Evolutionary conservation across 2,888 invertebrate species (phyloP).

Genomic region (Pegoplata infirma): DNA sequence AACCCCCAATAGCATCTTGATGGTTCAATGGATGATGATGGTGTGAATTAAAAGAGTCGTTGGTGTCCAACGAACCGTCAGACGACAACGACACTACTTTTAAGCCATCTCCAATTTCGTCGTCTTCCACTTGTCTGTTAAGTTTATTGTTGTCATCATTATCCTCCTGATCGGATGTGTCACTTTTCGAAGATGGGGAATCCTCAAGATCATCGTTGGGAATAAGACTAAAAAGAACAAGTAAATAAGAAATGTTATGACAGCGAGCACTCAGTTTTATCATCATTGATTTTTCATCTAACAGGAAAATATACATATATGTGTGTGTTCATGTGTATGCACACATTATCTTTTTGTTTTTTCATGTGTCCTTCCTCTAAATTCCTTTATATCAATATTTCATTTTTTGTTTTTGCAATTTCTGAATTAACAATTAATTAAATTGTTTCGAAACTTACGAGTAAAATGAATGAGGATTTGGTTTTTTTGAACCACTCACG

Average conservation of each 20-base stretch:
- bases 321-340: neutral
- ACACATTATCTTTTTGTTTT: neutral
- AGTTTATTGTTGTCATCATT: slow-evolving; percentile 65
- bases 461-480: slow-evolving; percentile 87
- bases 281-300: slow-evolving; percentile 57
- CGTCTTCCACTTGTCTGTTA: slow-evolving; percentile 77
- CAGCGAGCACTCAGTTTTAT: neutral
- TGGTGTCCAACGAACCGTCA: slow-evolving; percentile 73
- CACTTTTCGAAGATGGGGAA: slow-evolving; percentile 87
- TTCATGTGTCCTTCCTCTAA: slow-evolving; percentile 27
- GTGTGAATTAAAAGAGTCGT: slow-evolving; percentile 74
- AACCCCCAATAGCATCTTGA: slow-evolving; percentile 74
- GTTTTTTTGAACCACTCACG: slow-evolving; percentile 66
- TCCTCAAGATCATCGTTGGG: slow-evolving; percentile 90
- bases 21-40: slow-evolving; percentile 74
- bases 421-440: neutral
- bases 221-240: slow-evolving; percentile 83
- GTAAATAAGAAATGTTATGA: neutral
- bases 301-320: neutral
- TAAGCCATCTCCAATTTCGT: slow-evolving; percentile 78
- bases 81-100: slow-evolving; percentile 75
- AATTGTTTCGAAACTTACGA: slow-evolving; percentile 83
- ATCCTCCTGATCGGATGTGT: slow-evolving; percentile 83
- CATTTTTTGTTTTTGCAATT: slow-evolving; percentile 2
- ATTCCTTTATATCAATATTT: slow-evolving; percentile 3